phyloP scores from a whole-genome alignment of 64 coral and sea anemone species.

The Trachythela sp. region DNA sequence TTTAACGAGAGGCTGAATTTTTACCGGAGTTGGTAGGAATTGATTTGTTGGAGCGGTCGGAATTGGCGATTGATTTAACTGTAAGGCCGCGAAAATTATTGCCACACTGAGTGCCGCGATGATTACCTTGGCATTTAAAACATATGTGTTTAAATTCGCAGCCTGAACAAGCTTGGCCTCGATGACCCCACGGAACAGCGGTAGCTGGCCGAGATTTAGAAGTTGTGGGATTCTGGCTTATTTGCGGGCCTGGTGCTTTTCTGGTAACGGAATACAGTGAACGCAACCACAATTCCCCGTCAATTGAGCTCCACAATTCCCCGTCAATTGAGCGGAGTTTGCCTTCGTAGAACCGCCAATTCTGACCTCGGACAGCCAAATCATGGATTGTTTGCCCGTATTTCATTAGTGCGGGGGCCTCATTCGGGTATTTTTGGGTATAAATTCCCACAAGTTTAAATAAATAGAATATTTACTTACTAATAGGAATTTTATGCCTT shows the following conservation, averaged over 20 bases:
- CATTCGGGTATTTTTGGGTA: conserved; percentile 24
- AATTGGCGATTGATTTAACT: too few species aligned
- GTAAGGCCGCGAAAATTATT: background rate
- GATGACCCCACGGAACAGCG: background rate
- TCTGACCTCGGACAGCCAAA: conserved; percentile 26
- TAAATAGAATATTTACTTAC: too few species aligned
- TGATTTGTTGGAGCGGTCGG: too few species aligned
- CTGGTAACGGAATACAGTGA: background rate
- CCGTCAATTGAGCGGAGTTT: conserved; percentile 3
- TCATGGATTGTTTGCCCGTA: conserved; percentile 32
- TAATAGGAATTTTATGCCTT: too few species aligned
- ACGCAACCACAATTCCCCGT: too few species aligned
- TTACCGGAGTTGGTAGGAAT: conserved; percentile 16
- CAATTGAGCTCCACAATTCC: background rate
- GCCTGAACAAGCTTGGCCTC: background rate
- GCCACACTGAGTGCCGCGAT: background rate
- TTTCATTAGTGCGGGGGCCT: conserved; percentile 49
- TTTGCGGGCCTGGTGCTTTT: background rate
- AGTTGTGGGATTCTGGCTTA: background rate
- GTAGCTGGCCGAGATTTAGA: background rate
- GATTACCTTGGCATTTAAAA: background rate
- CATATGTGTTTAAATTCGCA: background rate
- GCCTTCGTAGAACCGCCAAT: conserved; percentile 52
- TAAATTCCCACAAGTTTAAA: conserved; percentile 40
- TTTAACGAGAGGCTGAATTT: background rate